phyloP scores from a whole-genome alignment of 2,797 vertebrate species.

The Thamnophis elegans region DNA sequence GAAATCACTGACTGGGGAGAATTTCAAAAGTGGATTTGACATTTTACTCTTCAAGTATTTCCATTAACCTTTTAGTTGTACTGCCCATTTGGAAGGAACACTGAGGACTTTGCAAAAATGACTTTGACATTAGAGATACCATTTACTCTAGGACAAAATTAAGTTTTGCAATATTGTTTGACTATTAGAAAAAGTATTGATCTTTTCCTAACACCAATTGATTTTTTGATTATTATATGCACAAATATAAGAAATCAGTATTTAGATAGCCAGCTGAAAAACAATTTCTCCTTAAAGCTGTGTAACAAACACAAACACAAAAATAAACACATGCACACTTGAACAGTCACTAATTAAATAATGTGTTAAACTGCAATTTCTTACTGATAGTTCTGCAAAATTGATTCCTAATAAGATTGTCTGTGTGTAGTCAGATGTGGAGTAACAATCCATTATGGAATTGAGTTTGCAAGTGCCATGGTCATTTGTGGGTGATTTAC shows the following conservation, averaged over 20 bases:
- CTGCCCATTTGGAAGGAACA: neutral
- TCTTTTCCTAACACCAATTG: neutral
- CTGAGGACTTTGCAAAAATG: neutral
- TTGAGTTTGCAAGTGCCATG: neutral
- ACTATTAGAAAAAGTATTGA: neutral
- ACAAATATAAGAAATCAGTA: neutral
- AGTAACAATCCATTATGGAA: neutral
- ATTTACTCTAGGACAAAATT: neutral
- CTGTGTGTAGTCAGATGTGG: neutral
- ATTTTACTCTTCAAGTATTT: conserved; percentile 41
- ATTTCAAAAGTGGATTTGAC: conserved; percentile 35
- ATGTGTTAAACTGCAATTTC: neutral
- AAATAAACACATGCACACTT: neutral
- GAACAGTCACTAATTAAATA: neutral
- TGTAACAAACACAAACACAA: neutral
- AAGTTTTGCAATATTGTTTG: neutral
- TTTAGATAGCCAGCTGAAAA: neutral
- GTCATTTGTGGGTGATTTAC: neutral
- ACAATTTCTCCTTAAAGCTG: neutral
- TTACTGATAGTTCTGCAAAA: neutral
- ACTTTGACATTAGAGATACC: accelerated
- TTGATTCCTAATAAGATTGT: neutral
- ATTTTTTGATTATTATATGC: neutral
- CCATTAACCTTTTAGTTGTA: conserved; percentile 5
- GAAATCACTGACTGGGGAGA: conserved; percentile 17